These are phyloP conservation scores for Antheraea mylitta DNA, from an alignment of 1,140 invertebrate species.

Conservation along the genomic window DNA sequence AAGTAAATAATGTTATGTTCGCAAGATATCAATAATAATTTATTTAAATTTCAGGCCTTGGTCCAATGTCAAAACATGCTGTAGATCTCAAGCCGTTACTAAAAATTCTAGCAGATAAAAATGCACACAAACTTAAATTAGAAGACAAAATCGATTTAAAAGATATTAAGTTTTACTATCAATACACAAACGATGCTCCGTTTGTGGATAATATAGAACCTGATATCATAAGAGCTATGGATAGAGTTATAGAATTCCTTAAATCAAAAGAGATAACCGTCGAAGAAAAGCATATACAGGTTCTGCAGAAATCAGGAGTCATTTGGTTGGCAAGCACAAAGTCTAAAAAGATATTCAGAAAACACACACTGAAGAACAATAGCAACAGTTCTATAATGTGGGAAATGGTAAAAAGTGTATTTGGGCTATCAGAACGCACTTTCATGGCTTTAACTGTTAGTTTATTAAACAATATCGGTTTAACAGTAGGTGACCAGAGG, in stretches of 20 bases:
- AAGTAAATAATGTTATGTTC: no score
- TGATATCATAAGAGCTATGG: constrained; percentile 86
- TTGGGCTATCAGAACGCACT: constrained; percentile 90
- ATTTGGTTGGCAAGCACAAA: constrained; percentile 89
- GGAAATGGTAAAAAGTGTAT: constrained; percentile 86
- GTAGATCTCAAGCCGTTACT: constrained; percentile 90
- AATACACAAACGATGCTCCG: constrained; percentile 89
- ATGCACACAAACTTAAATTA: constrained; percentile 82
- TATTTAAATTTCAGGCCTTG: constrained; percentile 79
- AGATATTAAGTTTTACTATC: constrained; percentile 89
- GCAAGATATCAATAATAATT: neutral
- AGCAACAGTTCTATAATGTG: constrained; percentile 80
- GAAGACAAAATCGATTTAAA: constrained; percentile 84
- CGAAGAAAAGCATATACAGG: constrained; percentile 79
- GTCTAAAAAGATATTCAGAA: constrained; percentile 81
- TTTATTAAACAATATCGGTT: constrained; percentile 83
- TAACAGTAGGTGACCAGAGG: constrained; percentile 79
- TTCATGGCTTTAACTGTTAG: constrained; percentile 90
- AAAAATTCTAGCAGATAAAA: constrained; percentile 85
- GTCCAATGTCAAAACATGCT: constrained; percentile 94
- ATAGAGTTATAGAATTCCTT: constrained; percentile 82
- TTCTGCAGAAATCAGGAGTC: constrained; percentile 80
- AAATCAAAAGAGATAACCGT: constrained; percentile 79
- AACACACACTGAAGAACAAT: constrained; percentile 83
- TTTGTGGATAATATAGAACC: constrained; percentile 85